phyloP scores from a whole-genome alignment of 23 tunicate genomes.

The Styela plicata region DNA sequence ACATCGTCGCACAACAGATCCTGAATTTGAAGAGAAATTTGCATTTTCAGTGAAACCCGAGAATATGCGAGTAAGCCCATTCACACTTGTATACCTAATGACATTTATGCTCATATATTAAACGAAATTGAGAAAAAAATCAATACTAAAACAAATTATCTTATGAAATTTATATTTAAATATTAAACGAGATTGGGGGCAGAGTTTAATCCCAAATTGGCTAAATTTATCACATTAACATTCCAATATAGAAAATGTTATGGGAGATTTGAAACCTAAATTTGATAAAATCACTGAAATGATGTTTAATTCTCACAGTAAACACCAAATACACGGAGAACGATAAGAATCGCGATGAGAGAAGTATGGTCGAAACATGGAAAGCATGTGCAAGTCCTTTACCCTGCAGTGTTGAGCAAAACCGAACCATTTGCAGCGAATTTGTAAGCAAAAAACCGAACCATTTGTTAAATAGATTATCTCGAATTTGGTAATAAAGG shows the following conservation, averaged over 20 bases:
- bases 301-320: too few species aligned
- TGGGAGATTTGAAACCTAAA: too few species aligned
- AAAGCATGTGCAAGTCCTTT: too few species aligned
- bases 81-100: background rate
- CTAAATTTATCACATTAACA: background rate
- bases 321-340: too few species aligned
- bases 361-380: too few species aligned
- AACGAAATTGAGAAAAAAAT: background rate
- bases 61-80: conserved; percentile 4
- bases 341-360: too few species aligned
- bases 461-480: too few species aligned
- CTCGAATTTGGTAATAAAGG: too few species aligned
- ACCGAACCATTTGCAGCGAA: too few species aligned
- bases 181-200: background rate
- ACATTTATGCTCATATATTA: background rate
- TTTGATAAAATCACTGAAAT: too few species aligned
- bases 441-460: too few species aligned
- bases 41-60: conserved; percentile 19
- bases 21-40: conserved; percentile 62
- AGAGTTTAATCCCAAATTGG: background rate
- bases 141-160: background rate
- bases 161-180: background rate
- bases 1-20: conserved; percentile 37
- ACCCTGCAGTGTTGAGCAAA: too few species aligned
- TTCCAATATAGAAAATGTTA: background rate